These are phyloP conservation scores for Huso huso DNA, from an alignment of 2,797 vertebrate genomes.

Conservation along the genomic window DNA sequence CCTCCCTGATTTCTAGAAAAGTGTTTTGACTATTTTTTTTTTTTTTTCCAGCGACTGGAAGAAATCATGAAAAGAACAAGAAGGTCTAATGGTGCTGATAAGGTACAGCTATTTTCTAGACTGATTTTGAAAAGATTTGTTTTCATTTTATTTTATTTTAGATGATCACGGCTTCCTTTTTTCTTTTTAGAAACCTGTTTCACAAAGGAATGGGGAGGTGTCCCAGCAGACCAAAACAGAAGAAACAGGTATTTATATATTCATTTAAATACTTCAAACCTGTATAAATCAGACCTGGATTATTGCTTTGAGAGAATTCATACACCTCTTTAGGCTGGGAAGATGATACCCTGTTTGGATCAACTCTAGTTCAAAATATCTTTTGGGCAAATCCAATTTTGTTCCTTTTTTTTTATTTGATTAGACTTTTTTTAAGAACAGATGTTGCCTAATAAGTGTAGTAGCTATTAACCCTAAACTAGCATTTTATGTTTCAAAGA, in stretches of 20 bases:
- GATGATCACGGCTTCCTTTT: not conserved
- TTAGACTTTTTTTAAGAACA: too few species aligned
- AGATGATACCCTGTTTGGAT: too few species aligned
- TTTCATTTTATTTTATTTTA: not conserved
- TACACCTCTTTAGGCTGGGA: too few species aligned
- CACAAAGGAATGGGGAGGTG: conserved; percentile 71
- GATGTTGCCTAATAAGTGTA: too few species aligned
- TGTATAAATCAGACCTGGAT: too few species aligned
- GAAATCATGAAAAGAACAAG: conserved; percentile 98
- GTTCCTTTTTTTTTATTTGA: too few species aligned
- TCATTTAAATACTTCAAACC: not conserved
- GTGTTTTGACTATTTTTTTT: not conserved
- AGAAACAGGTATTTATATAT: conserved; percentile 49
- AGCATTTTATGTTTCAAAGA: too few species aligned
- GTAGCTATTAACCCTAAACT: too few species aligned
- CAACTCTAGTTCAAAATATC: too few species aligned
- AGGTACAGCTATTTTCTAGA: conserved; percentile 45
- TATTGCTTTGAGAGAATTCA: too few species aligned
- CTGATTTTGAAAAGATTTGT: not conserved
- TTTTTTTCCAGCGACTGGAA: conserved; percentile 74
- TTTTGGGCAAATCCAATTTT: too few species aligned
- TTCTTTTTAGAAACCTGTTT: conserved; percentile 63
- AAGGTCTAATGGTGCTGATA: conserved; percentile 72
- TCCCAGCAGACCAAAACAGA: conserved; percentile 42
- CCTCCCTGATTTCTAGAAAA: too few species aligned